Evolutionary conservation across 2,888 invertebrate genomes (phyloP).

Genomic region (Podabrus alpinus): DNA sequence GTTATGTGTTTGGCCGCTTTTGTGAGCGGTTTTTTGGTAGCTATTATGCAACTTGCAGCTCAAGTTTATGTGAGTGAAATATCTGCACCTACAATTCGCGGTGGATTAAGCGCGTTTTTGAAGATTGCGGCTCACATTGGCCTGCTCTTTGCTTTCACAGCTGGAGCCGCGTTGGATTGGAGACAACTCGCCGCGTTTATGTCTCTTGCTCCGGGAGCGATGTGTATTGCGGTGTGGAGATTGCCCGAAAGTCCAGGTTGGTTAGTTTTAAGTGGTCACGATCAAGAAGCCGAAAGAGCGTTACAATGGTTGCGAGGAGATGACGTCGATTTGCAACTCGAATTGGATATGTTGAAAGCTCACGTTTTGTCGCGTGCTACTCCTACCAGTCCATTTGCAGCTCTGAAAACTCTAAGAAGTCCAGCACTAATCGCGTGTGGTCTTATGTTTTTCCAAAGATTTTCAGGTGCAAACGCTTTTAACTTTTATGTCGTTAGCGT

Average conservation of each 20-base stretch:
- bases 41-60: constrained; percentile 53
- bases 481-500: constrained; percentile 86
- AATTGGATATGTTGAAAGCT: constrained; percentile 71
- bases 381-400: constrained; percentile 40
- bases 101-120: constrained; percentile 82
- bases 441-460: constrained; percentile 88
- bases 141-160: constrained; percentile 79
- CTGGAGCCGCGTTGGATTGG: constrained; percentile 85
- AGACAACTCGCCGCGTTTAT: constrained; percentile 81
- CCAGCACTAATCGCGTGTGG: constrained; percentile 83
- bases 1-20: constrained; percentile 84
- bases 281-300: constrained; percentile 74
- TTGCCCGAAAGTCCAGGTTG: constrained; percentile 91
- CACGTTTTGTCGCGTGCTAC: constrained; percentile 61
- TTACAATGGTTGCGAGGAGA: constrained; percentile 80
- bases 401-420: constrained; percentile 59
- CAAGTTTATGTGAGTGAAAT: constrained; percentile 89
- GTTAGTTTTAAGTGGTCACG: constrained; percentile 75
- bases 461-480: constrained; percentile 83
- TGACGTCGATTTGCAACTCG: constrained; percentile 75
- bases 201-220: constrained; percentile 75
- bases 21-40: constrained; percentile 69
- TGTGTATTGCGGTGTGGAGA: constrained; percentile 75
- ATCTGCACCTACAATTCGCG: constrained; percentile 83
- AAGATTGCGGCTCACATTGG: constrained; percentile 87